A percentile compares a stretch with the other conserved stretches of the same genome.
phyloP scores from a whole-genome alignment of 2,888 invertebrate species.

The Gisinianus flammeolus region DNA sequence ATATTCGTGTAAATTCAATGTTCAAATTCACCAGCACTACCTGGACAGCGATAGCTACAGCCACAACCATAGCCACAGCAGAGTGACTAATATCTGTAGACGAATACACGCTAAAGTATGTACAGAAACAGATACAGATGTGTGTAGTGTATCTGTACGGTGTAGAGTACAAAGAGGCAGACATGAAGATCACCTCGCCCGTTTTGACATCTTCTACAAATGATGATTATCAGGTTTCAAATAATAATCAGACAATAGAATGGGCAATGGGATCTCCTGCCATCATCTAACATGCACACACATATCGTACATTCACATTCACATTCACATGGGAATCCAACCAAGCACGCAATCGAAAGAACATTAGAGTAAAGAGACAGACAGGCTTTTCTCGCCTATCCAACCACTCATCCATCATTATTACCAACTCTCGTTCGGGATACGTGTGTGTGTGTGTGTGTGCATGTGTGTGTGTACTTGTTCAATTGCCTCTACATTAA shows the following conservation, averaged over 20 bases:
- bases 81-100: no score
- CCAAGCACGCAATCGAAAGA: constrained; percentile 7
- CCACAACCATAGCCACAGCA: no score
- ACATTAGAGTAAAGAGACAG: constrained; percentile 17
- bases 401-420: constrained; percentile 31
- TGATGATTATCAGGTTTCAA: constrained; percentile 40
- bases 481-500: not conserved
- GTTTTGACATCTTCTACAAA: constrained; percentile 38
- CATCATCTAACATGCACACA: not conserved
- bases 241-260: constrained; percentile 35
- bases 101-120: no score
- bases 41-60: no score
- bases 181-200: constrained; percentile 32
- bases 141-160: not conserved
- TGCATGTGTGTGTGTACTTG: not conserved
- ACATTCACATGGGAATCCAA: not conserved
- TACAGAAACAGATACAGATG: no score
- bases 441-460: not conserved
- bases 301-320: not conserved
- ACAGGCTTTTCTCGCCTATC: constrained; percentile 29
- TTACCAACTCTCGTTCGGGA: constrained; percentile 11
- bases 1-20: no score
- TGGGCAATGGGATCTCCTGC: not conserved
- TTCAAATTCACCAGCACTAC: no score
- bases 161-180: not conserved